Base-by-base conservation (phyloP, 1,140 invertebrate genomes). In the Diuraphis noxia region DNA sequence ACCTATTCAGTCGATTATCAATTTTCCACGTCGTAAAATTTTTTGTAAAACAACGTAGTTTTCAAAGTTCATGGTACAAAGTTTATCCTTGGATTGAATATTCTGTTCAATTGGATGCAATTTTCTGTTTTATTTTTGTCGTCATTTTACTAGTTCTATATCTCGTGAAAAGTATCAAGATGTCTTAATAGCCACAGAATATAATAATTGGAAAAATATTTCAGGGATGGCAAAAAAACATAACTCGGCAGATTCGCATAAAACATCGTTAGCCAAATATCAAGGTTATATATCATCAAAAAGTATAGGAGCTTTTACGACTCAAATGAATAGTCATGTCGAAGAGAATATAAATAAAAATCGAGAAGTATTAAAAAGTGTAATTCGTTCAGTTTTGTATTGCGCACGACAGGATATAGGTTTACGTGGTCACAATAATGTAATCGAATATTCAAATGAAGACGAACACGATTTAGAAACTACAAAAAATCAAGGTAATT, bases 201-300 rank as follows among this genome's bases (percentile, higher is more conserved):
- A 82, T 40, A 82, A 41, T 82, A 10, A 82, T 23, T 82, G 81
- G 81, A 82, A 82, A 40, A 25, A 84, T 84, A 84, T 84, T 84
- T 84, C 36, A 25, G 81, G 81, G 4, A 30, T 30, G 21, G 5
- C 40, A 84, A 84, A 84, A 40, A 84, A 84, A 84, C 36, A 40
- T 36, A 82, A 38, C 7, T 4, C 19, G 34, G 34, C 34, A 23
- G 13, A 40, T 23, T 23, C 34, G 17, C 36, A 84, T 43, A 84
- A 84, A 41, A 84, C 40, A 41, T 84, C 30, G 9, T 43, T 43
- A 23, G 81, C 38, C 21, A 84, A 40, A 23, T 84, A 84, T 84
- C 30, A 41, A 84, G 81, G 81, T 84, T 84, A 3, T 84, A 23
- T 84, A 19, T 6, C 72, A 77, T 77, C n/a, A 36, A 77, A 77